Evolutionary conservation across 2,797 vertebrate species (phyloP).

Genomic region (Alauda arvensis): DNA sequence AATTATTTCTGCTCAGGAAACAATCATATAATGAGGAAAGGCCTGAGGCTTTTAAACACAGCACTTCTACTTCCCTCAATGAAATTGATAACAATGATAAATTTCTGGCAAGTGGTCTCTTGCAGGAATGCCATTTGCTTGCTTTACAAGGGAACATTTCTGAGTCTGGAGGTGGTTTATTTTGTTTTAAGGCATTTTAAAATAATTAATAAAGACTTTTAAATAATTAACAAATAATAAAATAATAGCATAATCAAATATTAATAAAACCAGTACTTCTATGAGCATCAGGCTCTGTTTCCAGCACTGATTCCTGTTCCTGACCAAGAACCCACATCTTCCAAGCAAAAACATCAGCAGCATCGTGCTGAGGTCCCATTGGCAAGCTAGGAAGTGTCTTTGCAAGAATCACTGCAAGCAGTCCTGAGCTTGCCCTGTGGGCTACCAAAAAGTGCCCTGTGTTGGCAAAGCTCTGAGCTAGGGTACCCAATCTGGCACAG

Average conservation of each 20-base stretch:
- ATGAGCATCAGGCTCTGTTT: background rate
- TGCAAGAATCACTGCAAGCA: background rate
- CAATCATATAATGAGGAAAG: background rate
- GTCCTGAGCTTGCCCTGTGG: background rate
- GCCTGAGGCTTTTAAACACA: background rate
- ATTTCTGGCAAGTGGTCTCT: background rate
- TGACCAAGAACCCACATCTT: background rate
- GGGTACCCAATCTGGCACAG: background rate
- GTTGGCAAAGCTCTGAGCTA: background rate
- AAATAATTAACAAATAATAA: background rate
- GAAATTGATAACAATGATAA: background rate
- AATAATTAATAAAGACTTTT: background rate
- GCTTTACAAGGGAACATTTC: background rate
- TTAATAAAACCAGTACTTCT: background rate
- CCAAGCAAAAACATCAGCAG: background rate
- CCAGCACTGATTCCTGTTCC: background rate
- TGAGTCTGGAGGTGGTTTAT: background rate
- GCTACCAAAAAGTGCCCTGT: background rate
- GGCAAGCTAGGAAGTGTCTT: background rate
- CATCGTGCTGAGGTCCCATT: background rate
- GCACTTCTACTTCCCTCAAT: background rate
- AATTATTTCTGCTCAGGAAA: slow-evolving; percentile 27
- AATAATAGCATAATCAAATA: background rate
- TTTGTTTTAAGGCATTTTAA: background rate
- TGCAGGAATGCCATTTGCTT: background rate